These are phyloP conservation scores for Nycticorax nycticorax DNA, from an alignment of 2,113 vertebrate genomes.

Conservation along the genomic window DNA sequence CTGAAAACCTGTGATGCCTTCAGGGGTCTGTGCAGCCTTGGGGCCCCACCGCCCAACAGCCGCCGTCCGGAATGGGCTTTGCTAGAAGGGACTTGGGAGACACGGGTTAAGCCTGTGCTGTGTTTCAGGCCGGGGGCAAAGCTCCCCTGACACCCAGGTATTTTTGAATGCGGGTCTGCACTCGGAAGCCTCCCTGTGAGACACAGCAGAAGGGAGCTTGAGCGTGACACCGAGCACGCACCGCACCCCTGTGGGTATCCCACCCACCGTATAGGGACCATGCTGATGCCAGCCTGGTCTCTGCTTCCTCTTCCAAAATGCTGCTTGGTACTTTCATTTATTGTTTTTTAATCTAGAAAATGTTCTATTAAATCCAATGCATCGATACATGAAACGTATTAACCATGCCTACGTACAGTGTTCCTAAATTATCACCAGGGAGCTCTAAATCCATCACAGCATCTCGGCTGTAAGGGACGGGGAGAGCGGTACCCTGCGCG, in stretches of 20 bases:
- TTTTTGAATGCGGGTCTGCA: accelerated
- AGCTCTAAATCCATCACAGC: background rate
- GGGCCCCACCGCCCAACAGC: background rate
- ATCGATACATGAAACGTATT: background rate
- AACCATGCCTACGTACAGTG: background rate
- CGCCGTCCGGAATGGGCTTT: accelerated
- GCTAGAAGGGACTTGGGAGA: background rate
- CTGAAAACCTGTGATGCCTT: accelerated
- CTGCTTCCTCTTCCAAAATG: background rate
- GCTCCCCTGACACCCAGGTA: background rate
- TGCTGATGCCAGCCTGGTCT: background rate
- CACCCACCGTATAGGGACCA: accelerated
- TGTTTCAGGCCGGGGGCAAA: background rate
- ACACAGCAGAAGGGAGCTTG: background rate
- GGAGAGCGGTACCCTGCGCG: background rate
- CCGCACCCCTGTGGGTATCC: accelerated
- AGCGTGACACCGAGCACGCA: accelerated
- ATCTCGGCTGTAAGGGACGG: background rate
- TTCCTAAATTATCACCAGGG: background rate
- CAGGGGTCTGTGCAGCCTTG: accelerated
- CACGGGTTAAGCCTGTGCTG: background rate
- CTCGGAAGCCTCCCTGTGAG: background rate
- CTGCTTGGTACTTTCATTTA: background rate
- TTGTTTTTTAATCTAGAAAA: background rate
- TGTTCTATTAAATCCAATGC: background rate